Evolutionary conservation across 2,113 vertebrate species (phyloP).

Genomic region (Crotalus viridis): DNA sequence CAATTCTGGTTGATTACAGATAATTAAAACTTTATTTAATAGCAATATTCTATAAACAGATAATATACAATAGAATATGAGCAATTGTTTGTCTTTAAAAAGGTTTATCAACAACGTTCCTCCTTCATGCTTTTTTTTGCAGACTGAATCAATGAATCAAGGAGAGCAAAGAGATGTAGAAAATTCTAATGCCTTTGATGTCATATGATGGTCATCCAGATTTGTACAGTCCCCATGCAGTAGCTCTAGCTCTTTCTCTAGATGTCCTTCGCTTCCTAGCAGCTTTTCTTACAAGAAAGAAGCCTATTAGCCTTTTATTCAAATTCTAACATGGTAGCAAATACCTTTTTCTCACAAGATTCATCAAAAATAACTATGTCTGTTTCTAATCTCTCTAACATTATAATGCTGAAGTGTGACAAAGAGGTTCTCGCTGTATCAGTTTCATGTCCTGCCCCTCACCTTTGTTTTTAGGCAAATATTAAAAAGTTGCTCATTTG

Average conservation of each 20-base stretch:
- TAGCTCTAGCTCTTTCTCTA: not conserved
- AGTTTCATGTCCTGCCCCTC: not conserved
- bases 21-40: not conserved
- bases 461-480: not conserved
- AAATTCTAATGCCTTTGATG: not conserved
- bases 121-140: not conserved
- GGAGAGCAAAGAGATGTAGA: not conserved
- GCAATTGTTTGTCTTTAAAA: not conserved
- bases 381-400: not conserved
- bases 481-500: not conserved
- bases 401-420: not conserved
- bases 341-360: not conserved
- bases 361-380: not conserved
- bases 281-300: not conserved
- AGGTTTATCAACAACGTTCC: not conserved
- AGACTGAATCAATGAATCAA: not conserved
- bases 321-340: not conserved
- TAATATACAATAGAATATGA: not conserved
- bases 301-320: not conserved
- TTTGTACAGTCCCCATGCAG: not conserved
- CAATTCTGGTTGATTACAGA: not conserved
- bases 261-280: not conserved
- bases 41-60: not conserved
- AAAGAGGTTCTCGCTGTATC: not conserved
- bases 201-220: not conserved